Conservation (phyloP, 1,140 invertebrate genomes). For the Polypedilum pembai region DNA sequence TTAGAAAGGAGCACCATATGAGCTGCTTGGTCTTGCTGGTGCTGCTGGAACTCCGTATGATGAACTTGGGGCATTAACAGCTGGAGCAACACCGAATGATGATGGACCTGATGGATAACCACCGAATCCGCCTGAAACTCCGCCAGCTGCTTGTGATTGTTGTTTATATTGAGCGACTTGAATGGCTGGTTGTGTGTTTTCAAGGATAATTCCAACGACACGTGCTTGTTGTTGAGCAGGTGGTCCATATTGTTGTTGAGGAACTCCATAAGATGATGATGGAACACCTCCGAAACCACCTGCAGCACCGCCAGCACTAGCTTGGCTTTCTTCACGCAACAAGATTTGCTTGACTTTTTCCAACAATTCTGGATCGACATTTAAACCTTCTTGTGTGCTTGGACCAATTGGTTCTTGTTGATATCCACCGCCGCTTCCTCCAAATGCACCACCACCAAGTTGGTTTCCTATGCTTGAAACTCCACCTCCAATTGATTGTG, state of each 20-base stretch:
- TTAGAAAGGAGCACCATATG: not conserved
- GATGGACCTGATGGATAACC: slow-evolving; percentile 30
- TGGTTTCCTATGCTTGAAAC: slow-evolving; percentile 40
- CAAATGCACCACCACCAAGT: slow-evolving; percentile 41
- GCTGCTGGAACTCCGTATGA: not conserved
- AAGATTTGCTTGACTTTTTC: slow-evolving; percentile 75
- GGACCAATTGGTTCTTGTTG: slow-evolving; percentile 61
- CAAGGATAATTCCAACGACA: slow-evolving; percentile 56
- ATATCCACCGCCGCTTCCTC: slow-evolving; percentile 61
- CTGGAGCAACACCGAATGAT: slow-evolving; percentile 32
- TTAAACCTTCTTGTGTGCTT: slow-evolving; percentile 66
- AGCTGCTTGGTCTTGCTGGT: not conserved
- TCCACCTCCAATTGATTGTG: slow-evolving; percentile 46
- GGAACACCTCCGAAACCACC: slow-evolving; percentile 46
- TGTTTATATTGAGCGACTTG: slow-evolving; percentile 59
- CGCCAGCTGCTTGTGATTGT: slow-evolving; percentile 43
- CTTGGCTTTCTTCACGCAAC: slow-evolving; percentile 65
- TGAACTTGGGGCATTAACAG: slow-evolving; percentile 34
- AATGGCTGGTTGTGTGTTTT: slow-evolving; percentile 55
- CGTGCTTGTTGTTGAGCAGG: slow-evolving; percentile 47
- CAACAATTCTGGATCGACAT: slow-evolving; percentile 65
- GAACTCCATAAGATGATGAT: slow-evolving; percentile 44
- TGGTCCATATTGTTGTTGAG: slow-evolving; percentile 49
- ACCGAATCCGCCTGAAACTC: slow-evolving; percentile 37
- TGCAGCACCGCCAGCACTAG: slow-evolving; percentile 42